phyloP scores from a whole-genome alignment of 2,888 invertebrate species.

The Lochmaea capreae region DNA sequence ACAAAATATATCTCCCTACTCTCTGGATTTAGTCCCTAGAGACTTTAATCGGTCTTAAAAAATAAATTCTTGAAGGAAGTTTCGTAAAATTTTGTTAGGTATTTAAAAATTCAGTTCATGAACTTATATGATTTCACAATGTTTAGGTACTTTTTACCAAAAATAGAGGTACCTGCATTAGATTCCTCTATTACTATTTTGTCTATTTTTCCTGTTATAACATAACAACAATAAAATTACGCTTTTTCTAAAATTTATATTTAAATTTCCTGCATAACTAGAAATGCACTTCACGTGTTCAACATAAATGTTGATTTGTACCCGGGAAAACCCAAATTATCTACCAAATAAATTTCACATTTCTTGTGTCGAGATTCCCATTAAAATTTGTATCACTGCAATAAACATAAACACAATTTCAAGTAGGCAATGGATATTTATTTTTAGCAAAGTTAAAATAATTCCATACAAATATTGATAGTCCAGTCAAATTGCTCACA shows the following conservation, averaged over 20 bases:
- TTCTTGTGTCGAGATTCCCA: not conserved
- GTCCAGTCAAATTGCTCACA: not conserved
- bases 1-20: no score
- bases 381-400: slow-evolving; percentile 5
- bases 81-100: not conserved
- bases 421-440: slow-evolving; percentile 7
- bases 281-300: not conserved
- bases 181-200: not conserved
- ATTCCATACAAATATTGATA: not conserved
- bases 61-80: no score
- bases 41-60: no score
- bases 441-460: slow-evolving; percentile 12
- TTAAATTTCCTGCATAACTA: not conserved
- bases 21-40: no score
- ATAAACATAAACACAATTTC: slow-evolving; percentile 12
- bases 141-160: not conserved
- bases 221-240: not conserved
- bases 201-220: not conserved
- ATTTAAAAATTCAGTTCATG: not conserved
- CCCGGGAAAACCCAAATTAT: not conserved
- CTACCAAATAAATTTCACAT: not conserved
- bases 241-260: no score
- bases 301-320: not conserved
- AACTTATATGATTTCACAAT: not conserved
- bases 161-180: slow-evolving; percentile 1